A percentile compares a stretch with the other conserved stretches of the same genome.
These are phyloP conservation scores for Euspilapteryx auroguttella DNA, from an alignment of 2,888 invertebrate genomes.

Conservation along the genomic window DNA sequence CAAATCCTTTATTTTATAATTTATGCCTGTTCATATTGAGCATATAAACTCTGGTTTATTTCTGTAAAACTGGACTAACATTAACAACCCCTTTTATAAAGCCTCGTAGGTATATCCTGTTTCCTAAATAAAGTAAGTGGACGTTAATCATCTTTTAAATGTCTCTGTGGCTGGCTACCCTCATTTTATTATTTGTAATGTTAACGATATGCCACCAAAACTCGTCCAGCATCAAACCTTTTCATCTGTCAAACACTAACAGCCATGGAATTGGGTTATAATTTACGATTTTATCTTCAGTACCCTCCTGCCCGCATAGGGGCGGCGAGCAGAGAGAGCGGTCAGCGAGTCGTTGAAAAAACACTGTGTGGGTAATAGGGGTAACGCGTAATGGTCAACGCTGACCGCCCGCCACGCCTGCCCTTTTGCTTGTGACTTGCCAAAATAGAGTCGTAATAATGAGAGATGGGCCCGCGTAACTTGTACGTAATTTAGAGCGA, in stretches of 20 bases:
- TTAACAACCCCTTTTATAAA: too few species aligned
- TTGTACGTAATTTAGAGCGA: conserved; percentile 46
- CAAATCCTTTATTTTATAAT: too few species aligned
- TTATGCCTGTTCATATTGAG: too few species aligned
- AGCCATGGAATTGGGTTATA: conserved; percentile 58
- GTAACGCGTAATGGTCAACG: conserved; percentile 39
- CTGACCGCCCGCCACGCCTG: conserved; percentile 35
- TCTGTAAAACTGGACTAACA: too few species aligned
- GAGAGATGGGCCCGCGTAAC: conserved; percentile 49
- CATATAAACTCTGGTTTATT: too few species aligned
- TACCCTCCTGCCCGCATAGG: conserved; percentile 41
- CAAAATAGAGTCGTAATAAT: conserved; percentile 57
- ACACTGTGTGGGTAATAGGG: conserved; percentile 30
- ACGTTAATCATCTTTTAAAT: conserved; percentile 39
- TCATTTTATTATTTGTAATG: conserved; percentile 44
- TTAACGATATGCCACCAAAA: conserved; percentile 44
- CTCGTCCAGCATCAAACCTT: conserved; percentile 42
- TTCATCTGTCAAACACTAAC: conserved; percentile 59
- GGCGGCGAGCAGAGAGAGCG: conserved; percentile 21
- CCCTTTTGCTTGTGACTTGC: conserved; percentile 52
- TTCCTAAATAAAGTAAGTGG: conserved; percentile 9
- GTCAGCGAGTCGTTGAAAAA: conserved; percentile 43
- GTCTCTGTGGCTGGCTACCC: conserved; percentile 36
- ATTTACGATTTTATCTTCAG: conserved; percentile 59
- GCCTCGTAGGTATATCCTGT: too few species aligned